A percentile compares a stretch with the other conserved stretches of the same genome.
Evolutionary conservation across 2,888 invertebrate genomes (phyloP).

Genomic region (Rhamphomyia laevipes): DNA sequence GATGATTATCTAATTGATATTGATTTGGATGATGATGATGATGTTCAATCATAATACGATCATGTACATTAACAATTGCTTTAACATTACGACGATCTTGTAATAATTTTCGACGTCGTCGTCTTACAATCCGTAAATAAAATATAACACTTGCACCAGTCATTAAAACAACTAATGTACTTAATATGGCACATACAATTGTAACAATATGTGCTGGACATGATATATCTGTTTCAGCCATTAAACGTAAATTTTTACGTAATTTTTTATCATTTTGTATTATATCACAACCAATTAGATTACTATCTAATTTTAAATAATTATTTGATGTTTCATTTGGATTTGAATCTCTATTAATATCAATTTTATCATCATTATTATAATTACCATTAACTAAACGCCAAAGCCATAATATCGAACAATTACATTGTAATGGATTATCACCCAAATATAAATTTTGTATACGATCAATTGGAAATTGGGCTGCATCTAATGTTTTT

Average conservation of each 20-base stretch:
- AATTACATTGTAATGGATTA: constrained; percentile 77
- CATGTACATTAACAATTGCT: constrained; percentile 36
- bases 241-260: constrained; percentile 27
- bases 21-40: constrained; percentile 20
- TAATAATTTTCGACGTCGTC: constrained; percentile 33
- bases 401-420: constrained; percentile 79
- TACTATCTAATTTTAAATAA: constrained; percentile 28
- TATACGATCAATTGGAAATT: constrained; percentile 71
- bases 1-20: constrained; percentile 22
- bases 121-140: constrained; percentile 33
- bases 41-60: constrained; percentile 36
- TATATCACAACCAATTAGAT: constrained; percentile 35
- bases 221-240: constrained; percentile 36
- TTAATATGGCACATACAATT: constrained; percentile 37
- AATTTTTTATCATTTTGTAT: constrained; percentile 30
- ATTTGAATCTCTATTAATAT: background rate
- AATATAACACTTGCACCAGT: constrained; percentile 35
- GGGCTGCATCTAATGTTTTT: constrained; percentile 62
- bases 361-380: background rate
- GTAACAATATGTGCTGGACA: constrained; percentile 38
- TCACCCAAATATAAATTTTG: constrained; percentile 63
- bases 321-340: background rate
- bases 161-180: constrained; percentile 32
- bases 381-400: constrained; percentile 40
- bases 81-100: constrained; percentile 34